Evolutionary conservation across 1,140 invertebrate species (phyloP).

Genomic region (Euura saliciscinereae): DNA sequence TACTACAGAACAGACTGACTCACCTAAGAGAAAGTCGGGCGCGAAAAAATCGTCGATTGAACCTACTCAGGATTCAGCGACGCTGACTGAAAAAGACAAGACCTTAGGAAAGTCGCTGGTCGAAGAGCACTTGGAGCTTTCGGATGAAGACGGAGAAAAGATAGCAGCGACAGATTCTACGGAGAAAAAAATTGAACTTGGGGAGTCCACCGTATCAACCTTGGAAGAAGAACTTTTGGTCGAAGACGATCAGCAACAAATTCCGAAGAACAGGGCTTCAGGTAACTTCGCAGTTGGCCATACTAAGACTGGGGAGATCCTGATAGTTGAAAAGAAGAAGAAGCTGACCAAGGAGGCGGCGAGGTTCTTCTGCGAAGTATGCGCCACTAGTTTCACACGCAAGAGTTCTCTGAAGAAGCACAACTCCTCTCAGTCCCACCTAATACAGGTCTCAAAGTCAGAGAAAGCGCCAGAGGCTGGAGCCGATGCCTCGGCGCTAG

Average conservation of each 20-base stretch:
- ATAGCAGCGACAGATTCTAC: background rate
- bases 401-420: conserved; percentile 58
- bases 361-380: conserved; percentile 54
- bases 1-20: too few species aligned
- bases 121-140: background rate
- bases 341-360: conserved; percentile 55
- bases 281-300: conserved; percentile 53
- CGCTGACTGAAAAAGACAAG: background rate
- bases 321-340: conserved; percentile 55
- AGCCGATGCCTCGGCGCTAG: background rate
- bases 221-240: too few species aligned
- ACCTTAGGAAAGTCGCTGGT: background rate
- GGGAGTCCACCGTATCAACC: background rate
- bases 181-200: background rate
- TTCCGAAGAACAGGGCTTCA: conserved; percentile 41
- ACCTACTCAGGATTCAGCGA: background rate
- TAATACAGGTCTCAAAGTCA: conserved; percentile 39
- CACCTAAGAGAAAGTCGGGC: background rate
- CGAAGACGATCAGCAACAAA: conserved; percentile 14
- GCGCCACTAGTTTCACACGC: conserved; percentile 53
- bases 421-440: conserved; percentile 52
- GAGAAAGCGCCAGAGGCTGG: background rate
- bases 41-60: background rate
- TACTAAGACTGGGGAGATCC: conserved; percentile 51
- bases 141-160: background rate